Evolutionary conservation across 2,113 vertebrate species (phyloP), one percentile per base, ranked within the genome.

Genomic region (Istiophorus platypterus): DNA sequence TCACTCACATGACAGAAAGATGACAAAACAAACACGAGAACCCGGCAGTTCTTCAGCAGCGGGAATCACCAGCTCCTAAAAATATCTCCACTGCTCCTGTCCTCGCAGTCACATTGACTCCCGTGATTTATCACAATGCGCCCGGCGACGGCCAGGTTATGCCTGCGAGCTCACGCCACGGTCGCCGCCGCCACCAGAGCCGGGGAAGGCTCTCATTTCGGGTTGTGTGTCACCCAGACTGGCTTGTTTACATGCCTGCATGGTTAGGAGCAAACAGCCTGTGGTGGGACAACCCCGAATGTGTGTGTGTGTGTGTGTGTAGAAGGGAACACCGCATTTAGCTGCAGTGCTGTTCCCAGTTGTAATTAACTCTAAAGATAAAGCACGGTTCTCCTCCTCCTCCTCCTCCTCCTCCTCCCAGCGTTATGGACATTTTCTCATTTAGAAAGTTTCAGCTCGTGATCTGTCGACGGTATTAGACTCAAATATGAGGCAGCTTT

Each of bases 301-400:
- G 63, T 47, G 54, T 67, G 75, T 34, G 71, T 52, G 71, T 34
- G 61, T 75, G 63, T 47, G 54, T 67, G 75, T 78, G 78, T 72
- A 4, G 20, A 62, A 80, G 71, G 82, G 72, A 82, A 81, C 26
- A 85, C 77, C 87, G 63, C 37, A 64, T 73, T 72, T 47, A 65
- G 76, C 71, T 80, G 83, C 80, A 70, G 54, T 7, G 37, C 29
- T 42, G 47, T 58, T 81, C 69, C 64, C 84, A 81, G 81, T 81
- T 84, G 81, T 81, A 89, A 89, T 84, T 86, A 89, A 57, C 78
- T 79, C 73, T 81, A 81, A 89, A 89, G 81, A 72, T 79, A 81
- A 89, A 82, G 42, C 63, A 13, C 61, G 58, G 73, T 65, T 76
- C 65, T 82, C 61, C n/a, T n/a, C n/a, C n/a, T n/a, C n/a, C n/a